phyloP scores from a whole-genome alignment of 1,140 invertebrate species.

The Chionoecetes opilio region DNA sequence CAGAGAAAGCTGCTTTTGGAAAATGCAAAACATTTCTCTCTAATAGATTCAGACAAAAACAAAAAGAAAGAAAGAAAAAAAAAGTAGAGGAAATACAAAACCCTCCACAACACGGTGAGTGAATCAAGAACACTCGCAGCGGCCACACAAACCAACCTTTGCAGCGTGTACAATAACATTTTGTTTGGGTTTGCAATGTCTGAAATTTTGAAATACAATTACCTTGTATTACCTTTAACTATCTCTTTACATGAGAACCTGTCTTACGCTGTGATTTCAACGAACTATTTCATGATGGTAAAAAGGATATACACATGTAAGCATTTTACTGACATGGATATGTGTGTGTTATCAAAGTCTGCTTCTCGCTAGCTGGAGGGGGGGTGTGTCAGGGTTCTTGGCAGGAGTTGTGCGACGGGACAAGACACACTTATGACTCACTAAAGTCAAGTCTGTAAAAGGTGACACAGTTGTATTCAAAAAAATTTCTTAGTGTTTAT shows the following conservation, averaged over 20 bases:
- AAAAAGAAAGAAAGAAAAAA: too few relatives aligned
- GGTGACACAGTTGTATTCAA: not conserved
- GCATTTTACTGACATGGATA: not conserved
- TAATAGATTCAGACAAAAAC: not conserved
- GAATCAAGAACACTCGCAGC: not conserved
- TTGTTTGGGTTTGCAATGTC: too few relatives aligned
- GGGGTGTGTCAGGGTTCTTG: not conserved
- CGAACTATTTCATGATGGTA: not conserved
- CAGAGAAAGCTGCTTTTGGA: not conserved
- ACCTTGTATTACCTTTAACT: not conserved
- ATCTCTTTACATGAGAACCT: too few relatives aligned
- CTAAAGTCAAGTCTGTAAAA: not conserved
- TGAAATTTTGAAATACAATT: not conserved
- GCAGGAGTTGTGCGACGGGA: not conserved
- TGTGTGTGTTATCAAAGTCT: not conserved
- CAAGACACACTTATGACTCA: not conserved
- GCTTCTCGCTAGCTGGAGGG: not conserved
- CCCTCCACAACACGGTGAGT: not conserved
- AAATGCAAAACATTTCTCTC: not conserved
- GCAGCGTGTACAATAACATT: not conserved
- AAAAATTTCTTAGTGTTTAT: not conserved
- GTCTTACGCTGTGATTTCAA: too few relatives aligned
- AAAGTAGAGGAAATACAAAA: too few relatives aligned
- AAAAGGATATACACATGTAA: not conserved
- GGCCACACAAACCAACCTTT: not conserved